phyloP scores from a whole-genome alignment of 1,140 invertebrate species.

The Glossosoma conforme region DNA sequence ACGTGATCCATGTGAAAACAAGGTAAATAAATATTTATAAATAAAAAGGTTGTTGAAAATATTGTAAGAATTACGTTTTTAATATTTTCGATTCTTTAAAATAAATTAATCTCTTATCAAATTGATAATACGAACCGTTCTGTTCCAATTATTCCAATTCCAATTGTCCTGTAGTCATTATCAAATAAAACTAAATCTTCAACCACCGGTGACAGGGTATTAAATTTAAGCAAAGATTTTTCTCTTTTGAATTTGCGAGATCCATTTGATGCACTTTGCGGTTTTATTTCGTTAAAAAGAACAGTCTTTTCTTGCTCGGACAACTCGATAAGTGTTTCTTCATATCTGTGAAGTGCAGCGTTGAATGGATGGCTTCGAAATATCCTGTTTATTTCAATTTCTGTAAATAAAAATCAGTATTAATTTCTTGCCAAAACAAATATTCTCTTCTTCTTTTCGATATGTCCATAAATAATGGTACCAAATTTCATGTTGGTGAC shows the following conservation, averaged over 20 bases:
- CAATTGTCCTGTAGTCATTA: slow-evolving; percentile 10
- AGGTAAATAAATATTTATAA: too few species aligned
- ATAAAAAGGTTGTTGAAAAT: too few species aligned
- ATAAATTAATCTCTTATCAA: too few species aligned
- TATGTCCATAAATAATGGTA: too few species aligned
- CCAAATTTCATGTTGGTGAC: too few species aligned
- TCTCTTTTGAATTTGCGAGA: too few species aligned
- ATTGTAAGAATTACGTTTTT: too few species aligned
- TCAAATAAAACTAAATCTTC: slow-evolving; percentile 1
- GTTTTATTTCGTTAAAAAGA: slow-evolving; percentile 6
- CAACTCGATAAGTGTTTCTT: slow-evolving; percentile 12
- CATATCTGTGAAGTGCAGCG: slow-evolving; percentile 39
- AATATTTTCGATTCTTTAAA: too few species aligned
- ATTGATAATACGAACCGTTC: too few species aligned
- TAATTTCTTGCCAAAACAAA: slow-evolving; percentile 7
- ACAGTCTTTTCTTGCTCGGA: slow-evolving; percentile 7
- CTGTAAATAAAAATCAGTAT: slow-evolving; percentile 35
- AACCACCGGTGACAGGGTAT: slow-evolving; percentile 3
- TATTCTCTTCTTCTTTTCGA: slow-evolving; percentile 3
- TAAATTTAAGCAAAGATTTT: too few species aligned
- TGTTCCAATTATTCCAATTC: slow-evolving; percentile 7
- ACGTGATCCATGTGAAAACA: too few species aligned
- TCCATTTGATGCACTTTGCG: too few species aligned
- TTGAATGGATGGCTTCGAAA: slow-evolving; percentile 58
- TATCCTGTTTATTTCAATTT: slow-evolving; percentile 55